Conservation (phyloP, 2,888 invertebrate species). For the Leucania comma region DNA sequence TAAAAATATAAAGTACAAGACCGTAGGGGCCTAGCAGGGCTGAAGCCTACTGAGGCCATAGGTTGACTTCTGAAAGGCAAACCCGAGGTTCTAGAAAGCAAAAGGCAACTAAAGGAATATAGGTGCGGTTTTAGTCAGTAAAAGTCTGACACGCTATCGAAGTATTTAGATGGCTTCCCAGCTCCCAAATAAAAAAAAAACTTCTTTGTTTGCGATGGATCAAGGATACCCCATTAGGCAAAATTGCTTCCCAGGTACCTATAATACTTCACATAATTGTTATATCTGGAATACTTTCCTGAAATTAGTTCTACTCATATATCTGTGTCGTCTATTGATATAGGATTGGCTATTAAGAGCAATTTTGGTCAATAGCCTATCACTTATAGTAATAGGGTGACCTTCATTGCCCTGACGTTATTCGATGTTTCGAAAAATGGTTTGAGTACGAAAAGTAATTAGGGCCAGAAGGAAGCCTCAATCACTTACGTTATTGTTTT, state of each 20-base stretch:
- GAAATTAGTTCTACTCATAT: conserved; percentile 29
- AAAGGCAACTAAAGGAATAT: too few relatives aligned
- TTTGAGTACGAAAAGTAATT: conserved; percentile 24
- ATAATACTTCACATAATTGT: conserved; percentile 17
- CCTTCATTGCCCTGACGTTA: conserved; percentile 29
- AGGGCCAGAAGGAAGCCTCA: conserved; percentile 3
- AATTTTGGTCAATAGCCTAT: conserved; percentile 37
- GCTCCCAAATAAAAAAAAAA: too few relatives aligned
- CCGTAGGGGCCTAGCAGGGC: too few relatives aligned
- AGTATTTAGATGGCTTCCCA: too few relatives aligned
- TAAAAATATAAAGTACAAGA: too few relatives aligned
- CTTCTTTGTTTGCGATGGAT: too few relatives aligned
- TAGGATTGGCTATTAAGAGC: conserved; percentile 39
- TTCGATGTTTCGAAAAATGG: conserved; percentile 23
- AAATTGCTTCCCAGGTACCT: neutral
- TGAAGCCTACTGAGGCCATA: too few relatives aligned
- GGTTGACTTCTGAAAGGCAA: too few relatives aligned
- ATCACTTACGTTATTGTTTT: conserved; percentile 21
- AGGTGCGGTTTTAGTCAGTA: too few relatives aligned
- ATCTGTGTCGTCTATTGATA: conserved; percentile 40
- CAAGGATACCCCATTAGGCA: too few relatives aligned
- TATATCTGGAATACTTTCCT: conserved; percentile 3
- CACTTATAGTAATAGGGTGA: conserved; percentile 49
- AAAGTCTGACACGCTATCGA: too few relatives aligned
- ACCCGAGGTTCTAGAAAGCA: too few relatives aligned